Percentiles rank a stretch among this genome's conserved stretches.
These are phyloP conservation scores for Tinamus major DNA, from an alignment of 2,797 vertebrate genomes.

Conservation along the genomic window DNA sequence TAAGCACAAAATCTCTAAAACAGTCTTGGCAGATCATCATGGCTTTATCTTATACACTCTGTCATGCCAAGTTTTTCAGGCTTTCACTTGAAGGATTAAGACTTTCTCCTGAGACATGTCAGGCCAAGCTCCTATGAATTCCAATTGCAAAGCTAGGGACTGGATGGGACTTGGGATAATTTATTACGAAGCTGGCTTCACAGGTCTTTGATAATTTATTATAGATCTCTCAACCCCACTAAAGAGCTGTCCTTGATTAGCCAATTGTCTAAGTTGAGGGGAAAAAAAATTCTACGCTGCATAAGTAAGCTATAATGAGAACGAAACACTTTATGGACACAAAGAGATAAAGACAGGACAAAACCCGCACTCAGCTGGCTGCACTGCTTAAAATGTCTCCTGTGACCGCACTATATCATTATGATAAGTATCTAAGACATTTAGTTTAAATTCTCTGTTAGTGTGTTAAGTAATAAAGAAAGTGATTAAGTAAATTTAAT, in stretches of 20 bases:
- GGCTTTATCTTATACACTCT: conserved; percentile 43
- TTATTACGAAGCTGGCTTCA: conserved; percentile 50
- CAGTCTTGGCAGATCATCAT: conserved; percentile 27
- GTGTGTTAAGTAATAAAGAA: background rate
- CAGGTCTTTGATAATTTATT: conserved; percentile 41
- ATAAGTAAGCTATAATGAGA: conserved; percentile 36
- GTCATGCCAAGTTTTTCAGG: conserved; percentile 56
- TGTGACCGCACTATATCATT: background rate
- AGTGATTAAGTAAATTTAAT: background rate
- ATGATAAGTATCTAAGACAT: background rate
- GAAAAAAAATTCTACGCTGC: background rate
- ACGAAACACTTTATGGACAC: conserved; percentile 17
- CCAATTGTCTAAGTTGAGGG: conserved; percentile 33
- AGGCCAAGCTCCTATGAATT: conserved; percentile 48
- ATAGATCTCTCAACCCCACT: background rate
- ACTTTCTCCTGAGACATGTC: conserved; percentile 43
- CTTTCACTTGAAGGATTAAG: conserved; percentile 62
- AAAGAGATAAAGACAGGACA: conserved; percentile 30
- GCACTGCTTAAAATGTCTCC: conserved; percentile 21
- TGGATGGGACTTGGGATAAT: conserved; percentile 29
- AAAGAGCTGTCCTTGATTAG: conserved; percentile 60
- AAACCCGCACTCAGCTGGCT: background rate
- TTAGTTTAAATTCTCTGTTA: conserved; percentile 1
- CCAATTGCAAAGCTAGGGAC: conserved; percentile 4
- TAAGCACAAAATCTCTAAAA: conserved; percentile 49